Base-by-base conservation (phyloP, 2,888 invertebrate genomes). In the Leptinotarsa haldemani region DNA sequence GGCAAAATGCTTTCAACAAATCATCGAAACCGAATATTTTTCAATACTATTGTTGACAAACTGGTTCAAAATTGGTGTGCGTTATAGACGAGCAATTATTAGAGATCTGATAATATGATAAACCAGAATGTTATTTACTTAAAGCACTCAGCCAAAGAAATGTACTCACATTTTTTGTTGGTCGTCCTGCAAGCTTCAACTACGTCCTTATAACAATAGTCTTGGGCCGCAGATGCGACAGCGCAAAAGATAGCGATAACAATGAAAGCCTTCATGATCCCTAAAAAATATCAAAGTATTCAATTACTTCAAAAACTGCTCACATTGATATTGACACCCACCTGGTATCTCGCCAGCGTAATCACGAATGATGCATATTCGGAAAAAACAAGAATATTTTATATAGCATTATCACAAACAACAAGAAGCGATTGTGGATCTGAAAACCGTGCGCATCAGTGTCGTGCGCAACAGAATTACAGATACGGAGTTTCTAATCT, bases 151-250 rank as follows among this genome's bases (percentile, higher is more conserved):
- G 40, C 1, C 50, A 61, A 22, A 74, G 79, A 73, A 67, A 69
- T 72, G 56, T 73, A 82, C 84, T 85, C 81, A 86, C 86, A 78
- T 82, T 83, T 81, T 78, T 84, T 85, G 65, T 85, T 86, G 56
- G 85, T 85, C 63, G 86, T 87, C 40, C 87, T 88, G 66, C 90
- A 89, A 5, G 89, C 88, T 76, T 92, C 91, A 76, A 90, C 90
- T 66, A 87, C 86, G 40, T 90, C 88, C 47, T 88, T 89, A 84
- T 92, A 93, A 87, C 94, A 94, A 70, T 88, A 89, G 73, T 93
- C 91, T 4, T 88, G 81, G 56, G 82, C 80, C 46, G 83, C 82
- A 46, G 78, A 79, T 48, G 78, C 83, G 48, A 79, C 88, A 9
- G 88, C 87, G 73, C 90, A 89, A 56, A 85, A 83, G 74, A 88